Evolutionary conservation across 2,888 invertebrate genomes (phyloP).

Genomic region (Trichopria drosophilae): DNA sequence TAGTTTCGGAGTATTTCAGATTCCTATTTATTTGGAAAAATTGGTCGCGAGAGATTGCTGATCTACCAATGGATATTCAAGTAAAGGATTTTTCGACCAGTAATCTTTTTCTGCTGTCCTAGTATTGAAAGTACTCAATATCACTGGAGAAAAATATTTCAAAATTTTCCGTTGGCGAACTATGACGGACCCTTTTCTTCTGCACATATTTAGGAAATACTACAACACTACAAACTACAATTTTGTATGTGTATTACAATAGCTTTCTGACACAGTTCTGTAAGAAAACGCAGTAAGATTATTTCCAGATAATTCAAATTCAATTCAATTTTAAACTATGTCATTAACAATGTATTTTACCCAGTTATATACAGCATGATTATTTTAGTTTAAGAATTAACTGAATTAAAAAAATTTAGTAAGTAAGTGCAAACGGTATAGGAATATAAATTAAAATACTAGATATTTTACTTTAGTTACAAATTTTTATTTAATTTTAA

Average conservation of each 20-base stretch:
- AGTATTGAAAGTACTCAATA: neutral
- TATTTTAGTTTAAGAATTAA: too few species aligned
- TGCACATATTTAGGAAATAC: neutral
- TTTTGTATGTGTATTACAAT: neutral
- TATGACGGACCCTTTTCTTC: conserved; percentile 2
- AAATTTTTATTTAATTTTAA: neutral
- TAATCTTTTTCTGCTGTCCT: conserved; percentile 5
- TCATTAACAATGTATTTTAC: too few species aligned
- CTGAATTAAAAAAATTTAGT: too few species aligned
- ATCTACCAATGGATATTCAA: neutral
- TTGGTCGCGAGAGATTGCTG: neutral
- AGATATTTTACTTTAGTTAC: neutral
- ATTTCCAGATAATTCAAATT: neutral
- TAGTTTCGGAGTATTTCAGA: neutral
- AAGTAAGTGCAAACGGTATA: too few species aligned
- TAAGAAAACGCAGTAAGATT: neutral
- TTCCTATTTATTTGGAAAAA: too few species aligned
- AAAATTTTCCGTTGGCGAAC: conserved; percentile 1
- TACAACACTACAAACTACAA: neutral
- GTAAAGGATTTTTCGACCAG: neutral
- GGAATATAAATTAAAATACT: too few species aligned
- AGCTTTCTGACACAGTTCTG: neutral
- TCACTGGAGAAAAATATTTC: conserved; percentile 6
- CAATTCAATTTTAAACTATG: too few species aligned
- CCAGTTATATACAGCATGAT: too few species aligned